Percentiles rank a stretch among this genome's conserved stretches.
phyloP scores from a whole-genome alignment of 1,140 invertebrate genomes.

The Andrena cerasifolii region DNA sequence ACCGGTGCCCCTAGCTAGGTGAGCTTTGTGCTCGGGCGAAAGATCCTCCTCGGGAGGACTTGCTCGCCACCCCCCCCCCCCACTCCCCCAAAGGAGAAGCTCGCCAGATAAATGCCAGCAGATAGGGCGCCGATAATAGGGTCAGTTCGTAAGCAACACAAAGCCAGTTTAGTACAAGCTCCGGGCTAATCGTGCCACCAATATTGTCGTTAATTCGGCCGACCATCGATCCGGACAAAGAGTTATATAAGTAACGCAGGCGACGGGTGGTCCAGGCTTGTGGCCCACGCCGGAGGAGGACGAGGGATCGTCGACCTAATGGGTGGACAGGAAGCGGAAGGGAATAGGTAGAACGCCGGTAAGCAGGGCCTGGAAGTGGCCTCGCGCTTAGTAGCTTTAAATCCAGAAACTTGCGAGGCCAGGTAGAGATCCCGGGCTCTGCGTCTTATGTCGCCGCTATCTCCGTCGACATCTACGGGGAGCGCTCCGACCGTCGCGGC shows the following conservation, averaged over 20 bases:
- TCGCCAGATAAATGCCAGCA: slow-evolving; percentile 14
- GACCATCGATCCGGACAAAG: slow-evolving; percentile 31
- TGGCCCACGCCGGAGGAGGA: not conserved
- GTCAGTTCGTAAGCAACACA: slow-evolving; percentile 51
- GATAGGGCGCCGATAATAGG: slow-evolving; percentile 57
- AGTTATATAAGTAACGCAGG: slow-evolving; percentile 57
- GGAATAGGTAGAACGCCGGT: not conserved
- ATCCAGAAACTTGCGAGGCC: slow-evolving; percentile 22
- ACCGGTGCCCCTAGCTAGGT: not conserved
- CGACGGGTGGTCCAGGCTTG: slow-evolving; percentile 66
- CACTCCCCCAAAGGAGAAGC: not conserved
- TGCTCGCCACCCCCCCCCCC: not conserved
- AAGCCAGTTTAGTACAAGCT: slow-evolving; percentile 63
- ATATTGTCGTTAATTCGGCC: slow-evolving; percentile 68
- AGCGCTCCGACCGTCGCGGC: not conserved
- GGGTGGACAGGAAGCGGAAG: not conserved
- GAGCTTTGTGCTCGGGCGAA: not conserved
- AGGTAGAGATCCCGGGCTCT: slow-evolving; percentile 24
- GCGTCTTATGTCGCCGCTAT: slow-evolving; percentile 53
- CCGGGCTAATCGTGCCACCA: slow-evolving; percentile 54
- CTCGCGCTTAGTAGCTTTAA: slow-evolving; percentile 29
- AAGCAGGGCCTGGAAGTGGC: slow-evolving; percentile 1
- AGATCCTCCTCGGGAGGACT: not conserved
- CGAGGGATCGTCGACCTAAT: not conserved
- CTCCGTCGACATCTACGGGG: slow-evolving; percentile 28